Evolutionary conservation across 2,888 invertebrate species (phyloP), one percentile per base, ranked within the genome.

Genomic region (Ormyrus labotus): DNA sequence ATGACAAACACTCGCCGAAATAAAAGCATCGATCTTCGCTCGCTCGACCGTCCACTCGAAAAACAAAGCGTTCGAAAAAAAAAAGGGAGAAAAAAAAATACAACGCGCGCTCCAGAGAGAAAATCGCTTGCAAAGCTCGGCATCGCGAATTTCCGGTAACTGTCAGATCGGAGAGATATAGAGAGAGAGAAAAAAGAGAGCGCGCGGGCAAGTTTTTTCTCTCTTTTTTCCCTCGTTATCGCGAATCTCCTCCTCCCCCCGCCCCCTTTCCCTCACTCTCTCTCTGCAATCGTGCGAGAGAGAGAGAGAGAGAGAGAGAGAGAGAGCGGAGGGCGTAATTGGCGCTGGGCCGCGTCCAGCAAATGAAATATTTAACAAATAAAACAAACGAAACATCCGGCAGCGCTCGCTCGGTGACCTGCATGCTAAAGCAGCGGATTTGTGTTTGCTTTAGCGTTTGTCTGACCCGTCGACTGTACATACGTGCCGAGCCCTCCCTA

Each of bases 331-430:
- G 5, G 34, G 34, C 50, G 73, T 70, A 76, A 76, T 80, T 68
- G 76, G 71, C 57, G n/a, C 68, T 1, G 61, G n/a, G 45, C 57
- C 58, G 63, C 67, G 87, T 87, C 88, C 88, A 86, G 88, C 87
- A 89, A 90, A 89, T 89, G 88, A 90, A 90, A 90, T 90, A 90
- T 90, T 89, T 89, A 89, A 90, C 89, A 89, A 90, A 90, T 90
- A 90, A 90, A 90, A 90, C 90, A 90, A 90, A 90, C 90, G 89
- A 87, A 78, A 87, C 83, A 80, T 84, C 87, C 64, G 72, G 34
- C 34, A 34, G 34, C 51, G 11, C 64, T 51, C 65, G 50, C 78
- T 85, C 85, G 89, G 88, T 89, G 90, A 90, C 89, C 90, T 89
- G 90, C 90, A 90, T 90, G 90, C 87, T 88, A 89, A 90, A 90